Evolutionary conservation across 2,797 vertebrate genomes (phyloP).

Genomic region (Mus caroli): DNA sequence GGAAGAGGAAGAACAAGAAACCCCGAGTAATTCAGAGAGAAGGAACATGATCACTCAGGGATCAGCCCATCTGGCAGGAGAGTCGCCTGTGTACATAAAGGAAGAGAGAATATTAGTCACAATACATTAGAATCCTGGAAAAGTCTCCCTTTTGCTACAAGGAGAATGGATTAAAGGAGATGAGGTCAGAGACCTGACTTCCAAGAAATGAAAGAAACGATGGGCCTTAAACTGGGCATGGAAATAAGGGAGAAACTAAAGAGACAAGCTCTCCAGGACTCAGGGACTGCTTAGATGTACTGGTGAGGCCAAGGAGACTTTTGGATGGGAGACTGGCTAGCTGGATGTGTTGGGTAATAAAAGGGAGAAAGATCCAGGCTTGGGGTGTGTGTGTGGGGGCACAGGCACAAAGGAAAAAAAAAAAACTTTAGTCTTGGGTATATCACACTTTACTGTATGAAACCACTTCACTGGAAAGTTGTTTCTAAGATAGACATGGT

Average conservation of each 20-base stretch:
- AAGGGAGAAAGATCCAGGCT: background rate
- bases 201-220: slow-evolving; percentile 15
- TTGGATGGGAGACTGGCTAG: background rate
- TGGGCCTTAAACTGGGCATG: background rate
- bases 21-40: background rate
- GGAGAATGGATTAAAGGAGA: slow-evolving; percentile 14
- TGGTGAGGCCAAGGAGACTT: background rate
- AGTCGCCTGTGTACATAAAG: background rate
- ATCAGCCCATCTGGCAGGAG: background rate
- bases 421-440: background rate
- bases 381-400: background rate
- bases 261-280: background rate
- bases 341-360: background rate
- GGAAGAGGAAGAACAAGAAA: background rate
- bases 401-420: background rate
- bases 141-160: background rate
- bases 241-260: background rate
- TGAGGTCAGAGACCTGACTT: background rate
- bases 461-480: background rate
- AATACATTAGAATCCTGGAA: slow-evolving; percentile 53
- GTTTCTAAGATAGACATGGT: background rate
- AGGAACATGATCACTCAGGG: background rate
- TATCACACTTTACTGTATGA: background rate
- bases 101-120: background rate
- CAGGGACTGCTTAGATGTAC: background rate